Evolutionary conservation across 2,797 vertebrate species (phyloP).

Genomic region (Dendrocincla fuliginosa): DNA sequence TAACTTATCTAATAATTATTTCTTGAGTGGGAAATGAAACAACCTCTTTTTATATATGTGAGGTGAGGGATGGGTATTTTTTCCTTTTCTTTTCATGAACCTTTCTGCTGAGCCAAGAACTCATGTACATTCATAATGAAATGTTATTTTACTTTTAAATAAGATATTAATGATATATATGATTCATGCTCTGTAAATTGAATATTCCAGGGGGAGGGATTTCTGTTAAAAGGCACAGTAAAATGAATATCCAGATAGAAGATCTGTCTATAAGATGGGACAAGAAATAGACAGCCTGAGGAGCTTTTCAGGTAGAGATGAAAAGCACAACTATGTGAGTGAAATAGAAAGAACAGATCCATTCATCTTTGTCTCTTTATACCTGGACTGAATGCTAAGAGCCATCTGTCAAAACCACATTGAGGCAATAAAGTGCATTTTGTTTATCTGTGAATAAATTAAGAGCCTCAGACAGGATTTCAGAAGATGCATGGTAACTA

Average conservation of each 20-base stretch:
- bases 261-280: not conserved
- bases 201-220: not conserved
- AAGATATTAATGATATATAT: not conserved
- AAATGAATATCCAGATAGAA: not conserved
- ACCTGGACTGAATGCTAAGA: slow-evolving; percentile 63
- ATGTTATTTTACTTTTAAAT: slow-evolving; percentile 37
- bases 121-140: slow-evolving; percentile 8
- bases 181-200: slow-evolving; percentile 1
- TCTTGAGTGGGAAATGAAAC: slow-evolving; percentile 1
- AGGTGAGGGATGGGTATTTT: not conserved
- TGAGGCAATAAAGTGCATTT: slow-evolving; percentile 61
- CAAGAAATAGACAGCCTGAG: slow-evolving; percentile 28
- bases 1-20: not conserved
- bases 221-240: slow-evolving; percentile 30
- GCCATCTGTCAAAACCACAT: slow-evolving; percentile 71
- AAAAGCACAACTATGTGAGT: slow-evolving; percentile 58
- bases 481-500: slow-evolving; percentile 8
- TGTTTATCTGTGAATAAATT: slow-evolving; percentile 74
- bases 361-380: slow-evolving; percentile 75
- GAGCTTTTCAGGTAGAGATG: slow-evolving; percentile 59
- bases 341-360: slow-evolving; percentile 60
- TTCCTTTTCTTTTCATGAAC: not conserved
- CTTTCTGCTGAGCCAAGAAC: not conserved
- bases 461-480: slow-evolving; percentile 47
- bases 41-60: not conserved